Percentiles rank a stretch among this genome's conserved stretches.
Evolutionary conservation across 2,888 invertebrate genomes (phyloP).

Genomic region (Anticlea derivata): DNA sequence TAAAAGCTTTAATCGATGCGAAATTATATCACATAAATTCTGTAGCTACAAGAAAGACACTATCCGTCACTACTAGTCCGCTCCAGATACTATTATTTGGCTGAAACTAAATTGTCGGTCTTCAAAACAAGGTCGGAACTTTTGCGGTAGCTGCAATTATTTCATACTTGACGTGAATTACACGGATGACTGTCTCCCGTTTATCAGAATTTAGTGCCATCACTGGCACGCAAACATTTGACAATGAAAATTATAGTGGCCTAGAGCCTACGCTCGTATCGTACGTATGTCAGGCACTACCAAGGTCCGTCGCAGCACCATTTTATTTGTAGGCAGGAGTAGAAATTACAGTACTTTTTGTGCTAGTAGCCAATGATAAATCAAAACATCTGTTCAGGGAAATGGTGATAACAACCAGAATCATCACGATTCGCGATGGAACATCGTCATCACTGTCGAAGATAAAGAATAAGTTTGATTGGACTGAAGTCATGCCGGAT

Average conservation of each 20-base stretch:
- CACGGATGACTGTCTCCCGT: constrained; percentile 41
- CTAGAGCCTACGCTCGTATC: constrained; percentile 57
- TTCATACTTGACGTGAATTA: constrained; percentile 49
- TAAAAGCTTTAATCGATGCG: constrained; percentile 33
- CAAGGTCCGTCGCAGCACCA: constrained; percentile 47
- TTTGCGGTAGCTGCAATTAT: constrained; percentile 44
- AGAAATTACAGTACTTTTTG: not conserved
- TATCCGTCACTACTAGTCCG: constrained; percentile 7
- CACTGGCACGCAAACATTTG: constrained; percentile 47
- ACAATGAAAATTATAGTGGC: constrained; percentile 56
- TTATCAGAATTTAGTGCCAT: constrained; percentile 48
- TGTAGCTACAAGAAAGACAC: too few species aligned
- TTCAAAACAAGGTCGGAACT: constrained; percentile 37
- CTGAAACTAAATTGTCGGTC: constrained; percentile 26
- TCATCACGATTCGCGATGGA: constrained; percentile 32
- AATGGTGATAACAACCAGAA: constrained; percentile 28
- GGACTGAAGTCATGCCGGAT: constrained; percentile 36
- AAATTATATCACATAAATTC: constrained; percentile 22
- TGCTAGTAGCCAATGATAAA: constrained; percentile 2
- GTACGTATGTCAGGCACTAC: constrained; percentile 52
- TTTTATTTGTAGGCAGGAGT: constrained; percentile 29
- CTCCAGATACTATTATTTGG: constrained; percentile 16
- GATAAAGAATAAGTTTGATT: constrained; percentile 40
- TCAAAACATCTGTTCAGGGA: constrained; percentile 32
- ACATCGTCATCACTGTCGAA: constrained; percentile 33